Conservation (phyloP, 2,797 vertebrate genomes). For the Malurus splendens region DNA sequence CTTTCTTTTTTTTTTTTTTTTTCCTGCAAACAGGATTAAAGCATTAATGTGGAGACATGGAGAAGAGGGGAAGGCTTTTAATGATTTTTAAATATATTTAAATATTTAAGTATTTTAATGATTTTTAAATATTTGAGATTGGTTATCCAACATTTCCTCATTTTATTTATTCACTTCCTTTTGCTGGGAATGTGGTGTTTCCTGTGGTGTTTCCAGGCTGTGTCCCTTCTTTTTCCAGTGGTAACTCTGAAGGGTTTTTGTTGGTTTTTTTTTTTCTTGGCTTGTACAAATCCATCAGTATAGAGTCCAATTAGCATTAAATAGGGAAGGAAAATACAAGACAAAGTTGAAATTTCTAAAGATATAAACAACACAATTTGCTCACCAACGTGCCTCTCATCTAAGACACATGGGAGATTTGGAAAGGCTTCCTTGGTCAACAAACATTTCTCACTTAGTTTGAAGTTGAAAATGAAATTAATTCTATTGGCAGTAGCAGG, state of each 20-base stretch:
- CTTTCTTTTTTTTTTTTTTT: too few species aligned
- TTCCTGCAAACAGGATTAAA: too few species aligned
- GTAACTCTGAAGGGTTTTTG: neutral
- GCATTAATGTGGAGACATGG: neutral
- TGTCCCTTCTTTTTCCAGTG: neutral
- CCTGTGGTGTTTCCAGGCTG: neutral
- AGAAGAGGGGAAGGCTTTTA: neutral
- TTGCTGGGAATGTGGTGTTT: neutral
- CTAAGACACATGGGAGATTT: neutral
- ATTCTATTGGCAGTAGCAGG: neutral
- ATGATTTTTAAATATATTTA: neutral
- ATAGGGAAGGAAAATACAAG: neutral
- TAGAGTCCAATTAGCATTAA: neutral
- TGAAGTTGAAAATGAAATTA: neutral
- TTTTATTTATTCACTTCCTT: neutral
- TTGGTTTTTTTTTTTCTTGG: neutral
- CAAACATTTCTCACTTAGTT: neutral
- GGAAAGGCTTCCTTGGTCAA: neutral
- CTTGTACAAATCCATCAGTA: fast-evolving
- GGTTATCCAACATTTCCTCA: neutral
- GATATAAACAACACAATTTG: neutral
- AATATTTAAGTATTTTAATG: too few species aligned
- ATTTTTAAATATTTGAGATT: neutral
- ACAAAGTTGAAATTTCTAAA: neutral
- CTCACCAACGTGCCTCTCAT: fast-evolving